Conservation (phyloP, 2,888 invertebrate species). For the Cyaniris semiargus region DNA sequence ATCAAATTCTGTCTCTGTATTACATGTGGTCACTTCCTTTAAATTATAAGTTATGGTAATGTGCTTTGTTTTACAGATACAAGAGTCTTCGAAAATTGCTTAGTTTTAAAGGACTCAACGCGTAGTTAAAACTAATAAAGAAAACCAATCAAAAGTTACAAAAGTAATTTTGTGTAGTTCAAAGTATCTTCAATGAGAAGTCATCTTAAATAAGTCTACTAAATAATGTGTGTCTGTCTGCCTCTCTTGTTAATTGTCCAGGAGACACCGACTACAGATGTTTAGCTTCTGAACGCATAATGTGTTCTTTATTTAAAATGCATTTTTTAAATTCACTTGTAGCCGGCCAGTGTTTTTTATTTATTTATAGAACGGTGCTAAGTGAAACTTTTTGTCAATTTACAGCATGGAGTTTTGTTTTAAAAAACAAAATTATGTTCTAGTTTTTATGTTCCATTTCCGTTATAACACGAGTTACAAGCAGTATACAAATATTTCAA, state of each 20-base stretch:
- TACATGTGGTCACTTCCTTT: no score
- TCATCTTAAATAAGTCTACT: slow-evolving; percentile 8
- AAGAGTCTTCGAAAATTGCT: no score
- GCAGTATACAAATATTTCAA: neutral
- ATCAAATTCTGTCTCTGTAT: no score
- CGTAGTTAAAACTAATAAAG: no score
- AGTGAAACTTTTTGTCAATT: neutral
- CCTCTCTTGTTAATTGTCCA: slow-evolving; percentile 72
- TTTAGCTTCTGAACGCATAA: slow-evolving; percentile 62
- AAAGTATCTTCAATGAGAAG: neutral
- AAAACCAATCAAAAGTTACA: neutral
- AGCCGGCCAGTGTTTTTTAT: slow-evolving; percentile 15
- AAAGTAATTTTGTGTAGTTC: neutral
- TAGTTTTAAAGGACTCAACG: no score
- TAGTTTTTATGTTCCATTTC: neutral
- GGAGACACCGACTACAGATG: slow-evolving; percentile 78
- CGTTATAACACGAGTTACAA: neutral
- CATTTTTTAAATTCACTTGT: slow-evolving; percentile 22
- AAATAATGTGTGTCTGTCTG: slow-evolving; percentile 61
- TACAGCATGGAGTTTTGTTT: neutral
- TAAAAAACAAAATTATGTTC: neutral
- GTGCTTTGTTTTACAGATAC: no score
- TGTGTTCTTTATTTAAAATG: slow-evolving; percentile 62
- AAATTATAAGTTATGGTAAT: no score
- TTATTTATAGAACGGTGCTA: slow-evolving; percentile 1